phyloP scores from a whole-genome alignment of 2,888 invertebrate species.

The Lasioglossum vierecki region DNA sequence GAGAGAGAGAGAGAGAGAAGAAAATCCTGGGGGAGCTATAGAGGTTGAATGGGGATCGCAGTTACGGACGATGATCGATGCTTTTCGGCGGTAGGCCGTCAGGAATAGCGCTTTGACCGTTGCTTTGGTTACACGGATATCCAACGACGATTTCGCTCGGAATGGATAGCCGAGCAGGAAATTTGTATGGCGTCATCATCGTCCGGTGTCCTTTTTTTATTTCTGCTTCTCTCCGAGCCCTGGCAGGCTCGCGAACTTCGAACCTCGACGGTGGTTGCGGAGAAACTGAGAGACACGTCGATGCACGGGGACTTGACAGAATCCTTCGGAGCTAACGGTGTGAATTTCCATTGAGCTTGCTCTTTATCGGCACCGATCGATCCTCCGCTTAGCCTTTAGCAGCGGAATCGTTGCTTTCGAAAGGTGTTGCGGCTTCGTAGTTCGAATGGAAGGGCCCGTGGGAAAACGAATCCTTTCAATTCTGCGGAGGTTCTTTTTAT shows the following conservation, averaged over 20 bases:
- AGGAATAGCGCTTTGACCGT: constrained; percentile 46
- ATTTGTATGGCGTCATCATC: constrained; percentile 45
- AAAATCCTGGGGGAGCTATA: constrained; percentile 26
- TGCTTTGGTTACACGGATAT: constrained; percentile 40
- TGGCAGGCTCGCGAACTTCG: background rate
- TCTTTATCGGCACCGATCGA: constrained; percentile 46
- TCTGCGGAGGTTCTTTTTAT: constrained; percentile 30
- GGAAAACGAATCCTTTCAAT: constrained; percentile 38
- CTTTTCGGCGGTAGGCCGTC: constrained; percentile 40
- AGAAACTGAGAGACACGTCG: background rate
- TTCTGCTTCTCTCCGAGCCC: background rate
- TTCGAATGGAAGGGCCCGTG: background rate
- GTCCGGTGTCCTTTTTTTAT: constrained; percentile 18
- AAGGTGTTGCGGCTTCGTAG: constrained; percentile 41
- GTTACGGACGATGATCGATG: constrained; percentile 56
- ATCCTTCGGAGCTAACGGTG: constrained; percentile 32
- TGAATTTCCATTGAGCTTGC: constrained; percentile 45
- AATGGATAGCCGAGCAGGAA: constrained; percentile 42
- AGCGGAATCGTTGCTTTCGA: constrained; percentile 16
- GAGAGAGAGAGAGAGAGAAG: background rate
- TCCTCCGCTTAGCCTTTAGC: constrained; percentile 35
- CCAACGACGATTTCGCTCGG: background rate
- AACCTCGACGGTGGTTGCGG: background rate
- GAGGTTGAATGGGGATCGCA: constrained; percentile 51
- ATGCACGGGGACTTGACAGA: constrained; percentile 13